Evolutionary conservation across 2,888 invertebrate genomes (phyloP).

Genomic region (Pachycephus smyrnensis): DNA sequence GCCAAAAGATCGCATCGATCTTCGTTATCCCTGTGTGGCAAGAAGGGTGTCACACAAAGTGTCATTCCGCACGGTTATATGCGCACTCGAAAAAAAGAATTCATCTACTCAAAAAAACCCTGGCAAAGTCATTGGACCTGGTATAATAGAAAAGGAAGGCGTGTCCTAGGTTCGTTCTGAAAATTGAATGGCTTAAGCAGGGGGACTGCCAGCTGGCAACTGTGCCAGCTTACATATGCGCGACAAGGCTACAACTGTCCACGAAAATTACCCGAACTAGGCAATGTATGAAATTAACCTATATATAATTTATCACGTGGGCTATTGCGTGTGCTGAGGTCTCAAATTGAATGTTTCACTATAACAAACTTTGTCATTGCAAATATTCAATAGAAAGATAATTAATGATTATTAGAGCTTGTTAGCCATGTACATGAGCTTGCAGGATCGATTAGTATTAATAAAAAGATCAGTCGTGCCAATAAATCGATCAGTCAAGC

Average conservation of each 20-base stretch:
- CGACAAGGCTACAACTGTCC: neutral
- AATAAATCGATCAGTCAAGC: neutral
- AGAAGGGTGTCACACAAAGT: neutral
- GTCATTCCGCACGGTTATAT: neutral
- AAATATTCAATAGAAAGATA: neutral
- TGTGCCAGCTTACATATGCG: conserved; percentile 16
- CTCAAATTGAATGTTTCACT: no score
- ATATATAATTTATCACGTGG: neutral
- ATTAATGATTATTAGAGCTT: neutral
- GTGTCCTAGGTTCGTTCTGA: conserved; percentile 15
- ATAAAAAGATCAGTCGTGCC: neutral
- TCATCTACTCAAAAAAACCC: neutral
- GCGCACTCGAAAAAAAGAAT: neutral
- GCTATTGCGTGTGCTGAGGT: neutral
- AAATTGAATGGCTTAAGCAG: conserved; percentile 44
- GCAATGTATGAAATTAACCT: neutral
- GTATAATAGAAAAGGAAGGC: neutral
- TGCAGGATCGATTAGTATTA: no score
- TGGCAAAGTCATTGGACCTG: neutral
- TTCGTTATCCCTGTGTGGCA: neutral
- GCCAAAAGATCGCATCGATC: neutral
- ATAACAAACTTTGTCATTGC: no score
- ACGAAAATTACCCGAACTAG: conserved; percentile 42
- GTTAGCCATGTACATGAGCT: no score
- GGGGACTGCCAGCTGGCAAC: conserved; percentile 29